These are phyloP conservation scores for Lampris megalopsis DNA, from an alignment of 2,113 vertebrate genomes.

Conservation along the genomic window DNA sequence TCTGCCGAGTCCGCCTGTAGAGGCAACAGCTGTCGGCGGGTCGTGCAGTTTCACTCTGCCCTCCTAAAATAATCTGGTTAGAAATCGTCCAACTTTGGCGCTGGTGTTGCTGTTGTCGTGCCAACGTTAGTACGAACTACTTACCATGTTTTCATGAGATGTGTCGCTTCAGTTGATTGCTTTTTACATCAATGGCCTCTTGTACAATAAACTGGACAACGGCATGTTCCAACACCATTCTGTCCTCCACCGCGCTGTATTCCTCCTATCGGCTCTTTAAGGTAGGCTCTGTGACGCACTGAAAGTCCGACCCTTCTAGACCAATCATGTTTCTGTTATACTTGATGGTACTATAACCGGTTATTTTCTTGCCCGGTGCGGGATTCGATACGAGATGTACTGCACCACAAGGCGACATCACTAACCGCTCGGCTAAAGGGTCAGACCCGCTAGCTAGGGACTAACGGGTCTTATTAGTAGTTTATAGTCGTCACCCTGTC, in stretches of 20 bases:
- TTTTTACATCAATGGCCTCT: slow-evolving; percentile 66
- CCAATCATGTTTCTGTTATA: too few relatives aligned
- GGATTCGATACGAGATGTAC: too few relatives aligned
- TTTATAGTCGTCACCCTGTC: too few relatives aligned
- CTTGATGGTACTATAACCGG: too few relatives aligned
- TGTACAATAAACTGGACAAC: slow-evolving; percentile 45
- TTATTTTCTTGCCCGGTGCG: too few relatives aligned
- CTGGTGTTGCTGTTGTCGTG: not conserved
- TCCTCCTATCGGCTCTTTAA: slow-evolving; percentile 76
- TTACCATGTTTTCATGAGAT: not conserved
- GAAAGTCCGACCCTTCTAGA: too few relatives aligned
- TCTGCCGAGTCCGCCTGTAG: too few relatives aligned
- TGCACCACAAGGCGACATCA: too few relatives aligned
- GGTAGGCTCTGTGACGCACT: slow-evolving; percentile 52
- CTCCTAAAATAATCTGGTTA: not conserved
- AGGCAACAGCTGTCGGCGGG: not conserved
- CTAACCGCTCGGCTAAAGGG: too few relatives aligned
- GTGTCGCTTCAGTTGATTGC: not conserved
- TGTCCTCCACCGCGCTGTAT: slow-evolving; percentile 64
- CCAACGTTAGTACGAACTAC: not conserved
- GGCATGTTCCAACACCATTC: slow-evolving; percentile 50
- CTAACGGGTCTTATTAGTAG: too few relatives aligned
- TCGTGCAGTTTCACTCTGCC: not conserved
- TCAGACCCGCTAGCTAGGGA: too few relatives aligned
- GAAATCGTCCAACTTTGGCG: not conserved